Conservation (phyloP, 2,113 vertebrate species). For the Todiramphus chloris region DNA sequence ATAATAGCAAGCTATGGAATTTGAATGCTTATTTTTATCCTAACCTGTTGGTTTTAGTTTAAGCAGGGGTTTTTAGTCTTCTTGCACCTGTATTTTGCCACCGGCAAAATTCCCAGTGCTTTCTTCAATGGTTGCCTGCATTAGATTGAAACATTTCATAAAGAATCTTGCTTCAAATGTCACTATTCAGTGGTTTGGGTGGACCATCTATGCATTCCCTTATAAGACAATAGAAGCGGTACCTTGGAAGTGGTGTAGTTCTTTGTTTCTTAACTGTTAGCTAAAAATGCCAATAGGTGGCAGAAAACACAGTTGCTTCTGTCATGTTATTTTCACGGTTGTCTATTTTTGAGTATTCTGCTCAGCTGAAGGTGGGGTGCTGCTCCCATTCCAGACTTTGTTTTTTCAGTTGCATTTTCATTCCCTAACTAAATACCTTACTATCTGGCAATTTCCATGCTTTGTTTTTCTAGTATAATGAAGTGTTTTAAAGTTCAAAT, state of each 20-base stretch:
- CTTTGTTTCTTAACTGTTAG: slow-evolving; percentile 17
- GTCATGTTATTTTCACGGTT: background rate
- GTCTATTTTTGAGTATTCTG: background rate
- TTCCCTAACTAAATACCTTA: background rate
- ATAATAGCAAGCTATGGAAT: background rate
- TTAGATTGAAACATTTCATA: background rate
- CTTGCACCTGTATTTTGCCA: background rate
- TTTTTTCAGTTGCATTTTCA: slow-evolving; percentile 41
- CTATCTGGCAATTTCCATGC: background rate
- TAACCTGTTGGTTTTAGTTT: background rate
- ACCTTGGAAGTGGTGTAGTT: background rate
- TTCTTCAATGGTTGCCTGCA: background rate
- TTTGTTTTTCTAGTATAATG: slow-evolving; percentile 10
- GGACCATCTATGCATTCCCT: background rate
- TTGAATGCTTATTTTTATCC: background rate
- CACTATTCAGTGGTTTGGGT: background rate
- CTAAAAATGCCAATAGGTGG: slow-evolving; percentile 8
- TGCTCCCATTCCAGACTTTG: slow-evolving; percentile 6
- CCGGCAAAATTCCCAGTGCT: background rate
- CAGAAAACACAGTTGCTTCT: slow-evolving; percentile 35
- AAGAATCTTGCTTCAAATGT: background rate
- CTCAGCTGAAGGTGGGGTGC: slow-evolving; percentile 1
- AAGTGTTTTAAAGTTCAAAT: slow-evolving; percentile 26
- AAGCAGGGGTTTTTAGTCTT: background rate
- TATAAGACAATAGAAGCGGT: background rate